A percentile compares a stretch with the other conserved stretches of the same genome.
These are phyloP conservation scores for Labeo rohita DNA, from an alignment of 2,113 vertebrate species.

Conservation along the genomic window DNA sequence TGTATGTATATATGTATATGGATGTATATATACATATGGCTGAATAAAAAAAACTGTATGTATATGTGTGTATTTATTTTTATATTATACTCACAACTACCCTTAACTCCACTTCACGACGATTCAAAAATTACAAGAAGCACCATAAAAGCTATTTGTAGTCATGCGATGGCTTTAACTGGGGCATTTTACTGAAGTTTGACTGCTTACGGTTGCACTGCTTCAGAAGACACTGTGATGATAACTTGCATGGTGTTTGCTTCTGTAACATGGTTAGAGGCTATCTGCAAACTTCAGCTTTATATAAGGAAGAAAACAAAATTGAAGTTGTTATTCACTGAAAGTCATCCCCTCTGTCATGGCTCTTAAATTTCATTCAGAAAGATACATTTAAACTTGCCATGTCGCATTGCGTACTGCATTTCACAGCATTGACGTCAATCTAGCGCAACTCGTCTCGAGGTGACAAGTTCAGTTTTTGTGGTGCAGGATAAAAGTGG, in stretches of 20 bases:
- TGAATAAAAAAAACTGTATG: too few relatives aligned
- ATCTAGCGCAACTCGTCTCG: not conserved
- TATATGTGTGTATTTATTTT: too few relatives aligned
- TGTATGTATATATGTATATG: too few relatives aligned
- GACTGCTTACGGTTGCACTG: not conserved
- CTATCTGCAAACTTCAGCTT: not conserved
- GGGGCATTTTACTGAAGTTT: not conserved
- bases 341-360: not conserved
- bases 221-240: not conserved
- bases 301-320: not conserved
- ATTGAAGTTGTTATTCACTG: not conserved
- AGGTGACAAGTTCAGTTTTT: constrained; percentile 17
- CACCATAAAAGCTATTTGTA: not conserved
- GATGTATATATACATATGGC: too few relatives aligned
- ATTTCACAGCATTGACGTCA: not conserved
- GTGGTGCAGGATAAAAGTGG: not conserved
- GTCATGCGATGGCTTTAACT: not conserved
- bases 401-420: not conserved
- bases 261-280: not conserved
- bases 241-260: too few relatives aligned
- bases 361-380: not conserved
- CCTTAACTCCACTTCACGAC: too few relatives aligned
- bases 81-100: too few relatives aligned
- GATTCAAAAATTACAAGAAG: not conserved
- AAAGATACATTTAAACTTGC: not conserved